Evolutionary conservation across 2,797 vertebrate genomes (phyloP).

Genomic region (Paguma larvata): DNA sequence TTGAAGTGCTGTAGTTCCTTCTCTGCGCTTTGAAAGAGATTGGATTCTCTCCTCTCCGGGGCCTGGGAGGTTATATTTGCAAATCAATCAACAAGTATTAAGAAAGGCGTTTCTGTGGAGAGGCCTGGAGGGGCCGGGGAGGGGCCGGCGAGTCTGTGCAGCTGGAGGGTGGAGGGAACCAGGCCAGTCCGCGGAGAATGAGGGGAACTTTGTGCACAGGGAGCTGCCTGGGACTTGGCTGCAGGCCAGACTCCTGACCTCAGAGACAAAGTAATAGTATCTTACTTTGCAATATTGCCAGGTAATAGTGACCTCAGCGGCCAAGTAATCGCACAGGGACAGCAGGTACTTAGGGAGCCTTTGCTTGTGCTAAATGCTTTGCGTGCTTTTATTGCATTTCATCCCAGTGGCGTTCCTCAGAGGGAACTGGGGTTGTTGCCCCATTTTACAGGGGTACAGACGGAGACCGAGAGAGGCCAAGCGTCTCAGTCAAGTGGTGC

Average conservation of each 20-base stretch:
- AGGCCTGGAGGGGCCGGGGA: not conserved
- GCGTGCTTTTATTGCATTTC: not conserved
- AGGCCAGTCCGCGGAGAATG: not conserved
- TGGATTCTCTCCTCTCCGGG: not conserved
- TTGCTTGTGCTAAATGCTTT: not conserved
- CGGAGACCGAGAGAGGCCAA: not conserved
- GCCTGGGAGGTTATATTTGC: slow-evolving; percentile 64
- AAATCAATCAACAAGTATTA: slow-evolving; percentile 69
- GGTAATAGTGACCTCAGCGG: not conserved
- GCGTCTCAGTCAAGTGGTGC: not conserved
- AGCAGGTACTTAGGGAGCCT: not conserved
- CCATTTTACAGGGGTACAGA: not conserved
- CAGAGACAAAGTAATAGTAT: not conserved
- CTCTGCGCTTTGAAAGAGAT: not conserved
- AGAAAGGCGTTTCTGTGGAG: slow-evolving; percentile 63
- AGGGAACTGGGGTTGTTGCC: not conserved
- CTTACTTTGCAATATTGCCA: not conserved
- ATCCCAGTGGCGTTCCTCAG: not conserved
- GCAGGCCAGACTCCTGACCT: slow-evolving; percentile 10
- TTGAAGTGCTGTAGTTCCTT: not conserved
- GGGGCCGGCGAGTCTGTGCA: not conserved
- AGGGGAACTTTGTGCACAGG: not conserved
- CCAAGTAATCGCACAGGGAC: not conserved
- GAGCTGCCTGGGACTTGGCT: not conserved
- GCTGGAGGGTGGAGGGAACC: not conserved